phyloP scores from a whole-genome alignment of 2,113 vertebrate genomes.

The Neolamprologus devosi region DNA sequence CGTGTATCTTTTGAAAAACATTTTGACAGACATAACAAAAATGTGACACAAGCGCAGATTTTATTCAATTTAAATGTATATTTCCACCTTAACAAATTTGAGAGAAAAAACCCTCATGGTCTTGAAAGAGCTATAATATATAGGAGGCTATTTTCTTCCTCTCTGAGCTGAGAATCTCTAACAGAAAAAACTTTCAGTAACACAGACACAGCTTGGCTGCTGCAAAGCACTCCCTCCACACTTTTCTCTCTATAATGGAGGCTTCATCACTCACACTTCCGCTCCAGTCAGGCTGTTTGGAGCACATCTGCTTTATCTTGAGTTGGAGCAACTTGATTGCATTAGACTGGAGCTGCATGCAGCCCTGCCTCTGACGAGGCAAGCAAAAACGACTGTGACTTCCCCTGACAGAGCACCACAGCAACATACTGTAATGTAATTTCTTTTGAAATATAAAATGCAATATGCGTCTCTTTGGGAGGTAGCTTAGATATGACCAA shows the following conservation, averaged over 20 bases:
- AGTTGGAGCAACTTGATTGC: constrained; percentile 60
- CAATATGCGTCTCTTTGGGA: constrained; percentile 55
- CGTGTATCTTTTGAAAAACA: constrained; percentile 14
- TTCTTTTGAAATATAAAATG: constrained; percentile 71
- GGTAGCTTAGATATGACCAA: constrained; percentile 42
- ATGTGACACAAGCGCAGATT: constrained; percentile 18
- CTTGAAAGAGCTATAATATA: not conserved
- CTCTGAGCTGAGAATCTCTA: not conserved
- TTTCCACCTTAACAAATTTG: not conserved
- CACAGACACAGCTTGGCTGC: not conserved
- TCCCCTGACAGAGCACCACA: constrained; percentile 55
- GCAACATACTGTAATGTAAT: constrained; percentile 62
- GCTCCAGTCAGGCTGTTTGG: constrained; percentile 18
- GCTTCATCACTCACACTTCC: constrained; percentile 18
- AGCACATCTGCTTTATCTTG: constrained; percentile 61
- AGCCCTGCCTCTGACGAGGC: constrained; percentile 45
- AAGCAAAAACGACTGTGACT: constrained; percentile 56
- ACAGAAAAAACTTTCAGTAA: not conserved
- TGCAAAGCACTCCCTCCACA: not conserved
- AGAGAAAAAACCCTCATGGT: rapidly evolving
- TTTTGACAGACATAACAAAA: not conserved
- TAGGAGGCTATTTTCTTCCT: not conserved
- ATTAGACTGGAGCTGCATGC: constrained; percentile 59
- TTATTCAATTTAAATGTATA: not conserved
- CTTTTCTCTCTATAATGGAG: constrained; percentile 17